Evolutionary conservation across 2,113 vertebrate species (phyloP), one percentile per base, ranked within the genome.

Genomic region (Ciconia maguari): DNA sequence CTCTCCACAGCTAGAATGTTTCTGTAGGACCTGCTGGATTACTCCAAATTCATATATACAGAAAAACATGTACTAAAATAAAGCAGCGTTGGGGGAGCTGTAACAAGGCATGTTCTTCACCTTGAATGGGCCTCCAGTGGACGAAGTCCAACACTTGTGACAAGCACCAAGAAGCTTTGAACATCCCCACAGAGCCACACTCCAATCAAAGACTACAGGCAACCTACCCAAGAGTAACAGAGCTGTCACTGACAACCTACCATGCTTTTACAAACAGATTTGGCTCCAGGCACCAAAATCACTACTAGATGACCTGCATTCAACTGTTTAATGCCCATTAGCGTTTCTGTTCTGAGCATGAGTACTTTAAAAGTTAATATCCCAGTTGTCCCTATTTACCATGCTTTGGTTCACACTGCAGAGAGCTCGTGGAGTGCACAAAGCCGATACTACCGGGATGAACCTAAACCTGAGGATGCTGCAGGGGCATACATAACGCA

Each of bases 401-500:
- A 72, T 3, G 2, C 21, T 54, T 29, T 7, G 26, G 36, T 57
- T 74, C 26, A 78, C 10, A 4, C 6, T 52, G 69, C 54, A 62
- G 13, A 74, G n/a, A 27, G 25, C 13, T 49, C 2, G 1, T 16
- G 30, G 26, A 48, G 16, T 13, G 30, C 69, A 81, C 41, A 78
- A 91, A 78, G 16, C 25, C 1, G 0, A 22, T 22, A 29, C 16
- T 16, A 42, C 19, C 2, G 3, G 15, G 38, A 58, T 51, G 32
- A 94, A 83, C 24, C 26, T 69, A 72, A 80, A 81, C 36, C 48
- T 16, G 41, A 44, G 16, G 32, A 46, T 0, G 0, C 30, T 78
- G 20, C 21, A 48, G 46, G 51, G 13, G 10, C 26, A 29, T 13
- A 46, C 0, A 0, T 34, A 69, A 65, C 0, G 4, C 11, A 27